A percentile compares a stretch with the other conserved stretches of the same genome.
Conservation (phyloP, 1,140 invertebrate species). For the Sycophaga agraensis region DNA sequence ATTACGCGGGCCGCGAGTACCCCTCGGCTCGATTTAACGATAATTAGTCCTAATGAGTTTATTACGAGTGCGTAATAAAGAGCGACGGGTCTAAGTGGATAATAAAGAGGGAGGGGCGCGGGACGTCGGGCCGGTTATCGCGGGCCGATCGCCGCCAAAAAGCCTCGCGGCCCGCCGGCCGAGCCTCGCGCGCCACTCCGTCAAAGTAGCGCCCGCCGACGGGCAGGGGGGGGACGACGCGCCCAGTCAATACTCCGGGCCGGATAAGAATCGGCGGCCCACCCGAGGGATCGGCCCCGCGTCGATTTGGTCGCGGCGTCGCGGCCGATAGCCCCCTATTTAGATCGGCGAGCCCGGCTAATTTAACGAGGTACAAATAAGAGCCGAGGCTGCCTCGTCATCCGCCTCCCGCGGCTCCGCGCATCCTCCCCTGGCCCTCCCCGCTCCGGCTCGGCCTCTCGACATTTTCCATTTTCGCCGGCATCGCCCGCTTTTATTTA, state of each 20-base stretch:
- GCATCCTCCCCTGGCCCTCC: background rate
- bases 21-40: background rate
- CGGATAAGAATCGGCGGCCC: too few relatives aligned
- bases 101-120: too few relatives aligned
- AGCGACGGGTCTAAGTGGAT: too few relatives aligned
- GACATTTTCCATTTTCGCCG: too few relatives aligned
- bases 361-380: constrained; percentile 54
- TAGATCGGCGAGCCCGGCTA: constrained; percentile 45
- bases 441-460: too few relatives aligned
- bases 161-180: background rate
- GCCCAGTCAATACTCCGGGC: too few relatives aligned
- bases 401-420: background rate
- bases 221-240: too few relatives aligned
- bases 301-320: constrained; percentile 21
- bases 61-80: too few relatives aligned
- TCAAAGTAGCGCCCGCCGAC: too few relatives aligned
- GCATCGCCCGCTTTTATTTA: too few relatives aligned
- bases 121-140: too few relatives aligned
- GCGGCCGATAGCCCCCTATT: constrained; percentile 17
- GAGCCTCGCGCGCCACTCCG: background rate
- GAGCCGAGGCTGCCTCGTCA: constrained; percentile 24
- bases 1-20: too few relatives aligned
- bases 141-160: accelerated
- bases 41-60: constrained; percentile 18
- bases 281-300: constrained; percentile 2